Evolutionary conservation across 2,888 invertebrate genomes (phyloP).

Genomic region (Stenodera caucasica): DNA sequence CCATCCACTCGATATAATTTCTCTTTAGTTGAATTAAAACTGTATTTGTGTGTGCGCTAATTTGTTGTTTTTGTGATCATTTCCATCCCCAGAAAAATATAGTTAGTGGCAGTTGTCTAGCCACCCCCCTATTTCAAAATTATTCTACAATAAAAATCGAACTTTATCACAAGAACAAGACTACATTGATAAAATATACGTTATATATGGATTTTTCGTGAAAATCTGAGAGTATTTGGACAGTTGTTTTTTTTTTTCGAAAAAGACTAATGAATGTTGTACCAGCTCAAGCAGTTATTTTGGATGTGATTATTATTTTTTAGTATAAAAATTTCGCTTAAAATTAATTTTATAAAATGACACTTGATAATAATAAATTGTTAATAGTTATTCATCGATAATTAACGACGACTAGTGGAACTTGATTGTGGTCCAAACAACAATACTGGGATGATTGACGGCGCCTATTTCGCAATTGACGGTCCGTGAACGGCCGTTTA

Average conservation of each 20-base stretch:
- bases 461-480: constrained; percentile 76
- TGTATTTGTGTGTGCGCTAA: constrained; percentile 22
- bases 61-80: too few species aligned
- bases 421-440: constrained; percentile 67
- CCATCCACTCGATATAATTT: too few species aligned
- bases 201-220: constrained; percentile 48
- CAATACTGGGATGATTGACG: constrained; percentile 65
- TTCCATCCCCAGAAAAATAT: too few species aligned
- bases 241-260: constrained; percentile 23
- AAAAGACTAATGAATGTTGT: too few species aligned
- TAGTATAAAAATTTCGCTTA: constrained; percentile 21
- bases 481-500: constrained; percentile 70
- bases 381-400: constrained; percentile 21
- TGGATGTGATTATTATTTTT: constrained; percentile 18
- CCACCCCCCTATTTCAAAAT: too few species aligned
- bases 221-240: constrained; percentile 35
- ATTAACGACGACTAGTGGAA: constrained; percentile 55
- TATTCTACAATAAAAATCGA: neutral
- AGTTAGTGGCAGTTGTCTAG: neutral
- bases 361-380: constrained; percentile 14
- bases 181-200: constrained; percentile 44
- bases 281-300: neutral
- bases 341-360: constrained; percentile 12
- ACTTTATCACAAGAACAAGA: constrained; percentile 52
- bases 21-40: constrained; percentile 22